Conservation (phyloP, 2,797 vertebrate genomes). For the Echeneis naucrates region DNA sequence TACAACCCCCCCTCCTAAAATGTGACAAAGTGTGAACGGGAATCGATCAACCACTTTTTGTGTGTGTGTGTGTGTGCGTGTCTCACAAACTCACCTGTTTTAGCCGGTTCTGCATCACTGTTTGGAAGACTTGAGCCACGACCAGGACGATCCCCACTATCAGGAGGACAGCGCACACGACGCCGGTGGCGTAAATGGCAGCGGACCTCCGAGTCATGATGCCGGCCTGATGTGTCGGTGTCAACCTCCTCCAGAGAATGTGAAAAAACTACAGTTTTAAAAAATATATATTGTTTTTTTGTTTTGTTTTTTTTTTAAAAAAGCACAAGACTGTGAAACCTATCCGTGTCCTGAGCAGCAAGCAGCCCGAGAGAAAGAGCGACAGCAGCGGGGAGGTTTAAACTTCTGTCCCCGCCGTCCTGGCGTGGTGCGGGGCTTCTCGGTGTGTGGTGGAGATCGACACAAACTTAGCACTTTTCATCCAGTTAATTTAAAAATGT, state of each 20-base stretch:
- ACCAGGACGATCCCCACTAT: constrained; percentile 87
- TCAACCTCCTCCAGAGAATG: too few species aligned
- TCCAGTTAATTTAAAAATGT: too few species aligned
- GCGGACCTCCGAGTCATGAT: constrained; percentile 86
- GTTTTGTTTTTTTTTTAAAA: too few species aligned
- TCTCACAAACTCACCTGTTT: constrained; percentile 87
- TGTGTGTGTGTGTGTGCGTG: too few species aligned
- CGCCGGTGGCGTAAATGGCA: constrained; percentile 87
- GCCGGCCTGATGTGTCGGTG: constrained; percentile 35
- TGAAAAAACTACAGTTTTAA: too few species aligned
- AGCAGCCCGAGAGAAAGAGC: too few species aligned
- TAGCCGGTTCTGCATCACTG: constrained; percentile 84
- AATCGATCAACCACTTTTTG: too few species aligned
- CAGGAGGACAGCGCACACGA: constrained; percentile 85
- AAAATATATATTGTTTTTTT: too few species aligned
- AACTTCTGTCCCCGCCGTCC: constrained; percentile 58
- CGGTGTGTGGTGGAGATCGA: not conserved
- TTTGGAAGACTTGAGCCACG: constrained; percentile 88
- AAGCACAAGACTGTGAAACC: too few species aligned
- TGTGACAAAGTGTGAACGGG: constrained; percentile 33
- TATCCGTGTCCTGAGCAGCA: constrained; percentile 37
- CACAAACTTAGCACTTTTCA: too few species aligned
- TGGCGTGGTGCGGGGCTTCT: constrained; percentile 20
- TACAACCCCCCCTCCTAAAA: constrained; percentile 22
- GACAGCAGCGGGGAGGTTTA: constrained; percentile 13